Percentiles rank a stretch among this genome's conserved stretches.
phyloP scores from a whole-genome alignment of 2,888 invertebrate species.

The Halictus quadricinctus region DNA sequence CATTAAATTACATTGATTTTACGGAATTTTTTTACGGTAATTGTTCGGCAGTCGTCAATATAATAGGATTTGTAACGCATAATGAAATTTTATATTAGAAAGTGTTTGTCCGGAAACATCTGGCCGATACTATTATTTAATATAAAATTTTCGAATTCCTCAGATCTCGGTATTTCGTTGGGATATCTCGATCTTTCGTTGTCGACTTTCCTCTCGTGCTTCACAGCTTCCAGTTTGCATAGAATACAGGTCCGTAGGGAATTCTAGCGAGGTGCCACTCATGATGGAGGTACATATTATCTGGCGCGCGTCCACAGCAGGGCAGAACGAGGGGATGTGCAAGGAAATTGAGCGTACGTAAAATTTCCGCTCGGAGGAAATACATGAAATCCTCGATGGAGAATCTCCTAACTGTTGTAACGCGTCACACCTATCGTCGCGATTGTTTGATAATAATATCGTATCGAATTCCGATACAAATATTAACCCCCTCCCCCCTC shows the following conservation, averaged over 20 bases:
- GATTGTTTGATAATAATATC: neutral
- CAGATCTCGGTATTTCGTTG: neutral
- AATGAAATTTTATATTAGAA: too few relatives aligned
- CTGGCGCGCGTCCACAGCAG: conserved; percentile 38
- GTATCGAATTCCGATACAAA: neutral
- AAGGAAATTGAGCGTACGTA: conserved; percentile 60
- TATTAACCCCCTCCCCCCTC: too few relatives aligned
- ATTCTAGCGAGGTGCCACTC: conserved; percentile 70
- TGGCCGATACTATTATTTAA: too few relatives aligned
- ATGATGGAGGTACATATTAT: conserved; percentile 63
- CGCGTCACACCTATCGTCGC: conserved; percentile 9
- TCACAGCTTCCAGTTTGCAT: conserved; percentile 69
- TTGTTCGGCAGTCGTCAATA: too few relatives aligned
- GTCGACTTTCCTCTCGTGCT: conserved; percentile 50
- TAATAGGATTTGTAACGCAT: too few relatives aligned
- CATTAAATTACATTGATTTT: too few relatives aligned
- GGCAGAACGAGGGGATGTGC: conserved; percentile 28
- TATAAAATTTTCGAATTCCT: neutral
- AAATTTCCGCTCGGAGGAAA: conserved; percentile 57
- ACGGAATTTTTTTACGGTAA: too few relatives aligned
- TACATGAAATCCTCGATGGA: conserved; percentile 36
- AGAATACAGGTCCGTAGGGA: conserved; percentile 70
- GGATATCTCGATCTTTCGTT: conserved; percentile 46
- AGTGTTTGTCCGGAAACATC: too few relatives aligned
- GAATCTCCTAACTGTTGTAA: neutral